Base-by-base conservation (phyloP, 2,113 vertebrate species). In the Rhea americana region DNA sequence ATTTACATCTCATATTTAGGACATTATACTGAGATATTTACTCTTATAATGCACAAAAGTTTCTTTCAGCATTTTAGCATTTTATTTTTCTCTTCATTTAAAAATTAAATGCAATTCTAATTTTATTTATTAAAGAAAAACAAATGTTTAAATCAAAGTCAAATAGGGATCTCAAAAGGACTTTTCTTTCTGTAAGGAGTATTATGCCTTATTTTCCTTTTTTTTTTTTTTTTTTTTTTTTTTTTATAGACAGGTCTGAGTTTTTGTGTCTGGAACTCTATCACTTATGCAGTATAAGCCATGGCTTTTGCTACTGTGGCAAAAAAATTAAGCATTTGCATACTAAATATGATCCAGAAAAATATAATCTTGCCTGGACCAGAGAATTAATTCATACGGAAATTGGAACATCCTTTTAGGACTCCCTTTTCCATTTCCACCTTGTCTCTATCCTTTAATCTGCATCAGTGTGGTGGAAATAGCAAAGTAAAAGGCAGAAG, bases 71-170 rank as follows among this genome's bases (percentile, higher is more conserved):
- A 56, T 41, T 70, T 89, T 48, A 75, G 24, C 17, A 56, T 41
- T 70, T 89, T 48, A 56, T n/a, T 59, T 91, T 26, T 80, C 8
- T 62, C 39, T 75, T 75, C 20, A 48, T 19, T 87, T 71, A 82
- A 68, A 71, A 89, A 78, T 35, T 25, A 50, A 77, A 95, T 39
- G 15, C 2, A 5, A 58, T 24, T 15, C 5, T 79, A 61, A 87
- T 76, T 86, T 58, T 58, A 77, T 77, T 82, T 78, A 78, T 63
- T 80, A 70, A 81, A 85, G 39, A 50, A 83, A 94, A 92, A 77
- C 35, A 70, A 91, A 66, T 76, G 79, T 68, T n/a, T 21, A 92
- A 37, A 71, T 43, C 21, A 45, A 68, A 89, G 8, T 47, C 50
- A 82, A 91, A 79, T 15, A 87, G 35, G 59, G 17, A 86, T 16